Conservation (phyloP, 2,113 vertebrate species). For the Motacilla tschutschensis region DNA sequence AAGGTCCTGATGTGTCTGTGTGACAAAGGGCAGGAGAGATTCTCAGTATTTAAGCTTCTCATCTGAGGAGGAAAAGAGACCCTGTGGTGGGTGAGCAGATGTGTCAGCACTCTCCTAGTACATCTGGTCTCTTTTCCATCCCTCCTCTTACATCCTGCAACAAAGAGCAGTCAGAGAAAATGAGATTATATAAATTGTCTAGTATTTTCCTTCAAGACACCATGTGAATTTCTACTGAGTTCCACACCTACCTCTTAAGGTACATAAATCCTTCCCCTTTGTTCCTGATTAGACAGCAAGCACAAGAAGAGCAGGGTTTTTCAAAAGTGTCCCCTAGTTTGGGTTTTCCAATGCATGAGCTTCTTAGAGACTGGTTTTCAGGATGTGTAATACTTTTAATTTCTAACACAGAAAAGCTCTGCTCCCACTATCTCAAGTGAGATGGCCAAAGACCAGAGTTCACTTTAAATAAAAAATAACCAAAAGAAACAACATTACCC, state of each 20-base stretch:
- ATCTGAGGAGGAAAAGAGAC: background rate
- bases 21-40: background rate
- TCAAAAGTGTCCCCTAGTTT: background rate
- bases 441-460: background rate
- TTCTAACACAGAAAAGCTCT: background rate
- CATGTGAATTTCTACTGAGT: background rate
- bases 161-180: background rate
- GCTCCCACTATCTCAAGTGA: background rate
- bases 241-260: background rate
- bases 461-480: background rate
- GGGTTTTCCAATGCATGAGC: background rate
- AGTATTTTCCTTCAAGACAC: background rate
- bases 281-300: background rate
- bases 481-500: background rate
- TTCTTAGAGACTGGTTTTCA: background rate
- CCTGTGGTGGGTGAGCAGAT: background rate
- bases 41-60: background rate
- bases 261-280: background rate
- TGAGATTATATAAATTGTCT: background rate
- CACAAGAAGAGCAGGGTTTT: background rate
- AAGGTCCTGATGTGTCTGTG: rapidly evolving
- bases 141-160: background rate
- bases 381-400: background rate
- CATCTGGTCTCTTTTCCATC: background rate
- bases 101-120: background rate